phyloP scores from a whole-genome alignment of 2,113 vertebrate species.

The Regulus satrapa region DNA sequence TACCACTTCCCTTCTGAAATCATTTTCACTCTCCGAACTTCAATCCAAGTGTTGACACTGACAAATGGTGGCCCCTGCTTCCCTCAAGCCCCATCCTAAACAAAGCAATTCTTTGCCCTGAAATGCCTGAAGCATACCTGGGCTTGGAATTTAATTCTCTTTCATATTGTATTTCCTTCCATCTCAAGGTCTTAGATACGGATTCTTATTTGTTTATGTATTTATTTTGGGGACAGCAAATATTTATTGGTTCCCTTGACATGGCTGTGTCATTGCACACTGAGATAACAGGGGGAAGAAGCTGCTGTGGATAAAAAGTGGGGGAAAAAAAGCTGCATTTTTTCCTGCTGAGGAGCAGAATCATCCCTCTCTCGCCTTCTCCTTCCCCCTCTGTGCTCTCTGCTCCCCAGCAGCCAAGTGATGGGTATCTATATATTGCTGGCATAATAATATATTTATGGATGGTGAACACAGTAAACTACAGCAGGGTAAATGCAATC shows the following conservation, averaged over 20 bases:
- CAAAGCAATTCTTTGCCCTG: not conserved
- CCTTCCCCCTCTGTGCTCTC: not conserved
- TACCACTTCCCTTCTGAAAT: not conserved
- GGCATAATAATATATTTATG: not conserved
- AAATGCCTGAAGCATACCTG: not conserved
- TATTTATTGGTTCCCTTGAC: not conserved
- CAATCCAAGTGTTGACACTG: not conserved
- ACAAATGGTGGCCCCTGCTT: not conserved
- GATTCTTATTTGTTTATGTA: not conserved
- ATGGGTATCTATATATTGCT: not conserved
- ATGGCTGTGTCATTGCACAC: fast-evolving
- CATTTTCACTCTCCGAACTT: not conserved
- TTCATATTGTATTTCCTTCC: not conserved
- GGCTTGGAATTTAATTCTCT: not conserved
- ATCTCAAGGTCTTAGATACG: not conserved
- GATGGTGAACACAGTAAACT: not conserved
- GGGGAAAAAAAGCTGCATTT: not conserved
- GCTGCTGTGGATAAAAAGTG: not conserved
- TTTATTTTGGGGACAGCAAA: not conserved
- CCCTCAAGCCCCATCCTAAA: not conserved
- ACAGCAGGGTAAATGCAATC: not conserved
- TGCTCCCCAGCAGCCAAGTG: not conserved
- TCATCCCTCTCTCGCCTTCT: fast-evolving
- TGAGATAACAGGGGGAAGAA: not conserved
- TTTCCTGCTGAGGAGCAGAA: not conserved